Evolutionary conservation across 2,113 vertebrate genomes (phyloP).

Genomic region (Suncus etruscus): DNA sequence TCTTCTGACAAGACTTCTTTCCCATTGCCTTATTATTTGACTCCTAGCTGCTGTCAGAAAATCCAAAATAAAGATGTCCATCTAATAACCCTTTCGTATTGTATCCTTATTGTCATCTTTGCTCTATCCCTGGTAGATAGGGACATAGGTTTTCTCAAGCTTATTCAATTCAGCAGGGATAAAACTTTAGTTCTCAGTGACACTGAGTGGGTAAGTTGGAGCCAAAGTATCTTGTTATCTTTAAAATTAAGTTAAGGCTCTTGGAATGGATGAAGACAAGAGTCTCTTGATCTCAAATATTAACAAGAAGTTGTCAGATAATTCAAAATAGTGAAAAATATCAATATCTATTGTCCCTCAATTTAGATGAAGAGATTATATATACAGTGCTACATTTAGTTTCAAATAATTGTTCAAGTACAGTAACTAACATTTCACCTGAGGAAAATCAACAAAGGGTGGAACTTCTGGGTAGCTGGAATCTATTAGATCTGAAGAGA

Average conservation of each 20-base stretch:
- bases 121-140: constrained; percentile 55
- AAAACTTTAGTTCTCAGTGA: constrained; percentile 70
- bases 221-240: constrained; percentile 26
- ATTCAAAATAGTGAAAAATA: neutral
- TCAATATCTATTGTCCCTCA: neutral
- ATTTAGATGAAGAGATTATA: neutral
- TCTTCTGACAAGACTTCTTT: constrained; percentile 45
- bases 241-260: constrained; percentile 25
- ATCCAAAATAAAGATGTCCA: constrained; percentile 72
- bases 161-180: constrained; percentile 73
- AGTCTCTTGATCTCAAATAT: constrained; percentile 30
- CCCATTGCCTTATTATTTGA: constrained; percentile 74
- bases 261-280: constrained; percentile 17
- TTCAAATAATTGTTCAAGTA: neutral
- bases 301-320: neutral
- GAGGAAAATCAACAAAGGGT: neutral
- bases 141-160: constrained; percentile 75
- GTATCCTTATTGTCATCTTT: constrained; percentile 67
- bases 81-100: constrained; percentile 76
- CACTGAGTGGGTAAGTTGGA: constrained; percentile 51
- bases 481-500: no score
- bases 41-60: constrained; percentile 59
- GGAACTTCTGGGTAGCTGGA: no score
- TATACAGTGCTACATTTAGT: neutral
- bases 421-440: neutral